These are phyloP conservation scores for Ammospiza nelsoni DNA, from an alignment of 2,113 vertebrate genomes.

Conservation along the genomic window DNA sequence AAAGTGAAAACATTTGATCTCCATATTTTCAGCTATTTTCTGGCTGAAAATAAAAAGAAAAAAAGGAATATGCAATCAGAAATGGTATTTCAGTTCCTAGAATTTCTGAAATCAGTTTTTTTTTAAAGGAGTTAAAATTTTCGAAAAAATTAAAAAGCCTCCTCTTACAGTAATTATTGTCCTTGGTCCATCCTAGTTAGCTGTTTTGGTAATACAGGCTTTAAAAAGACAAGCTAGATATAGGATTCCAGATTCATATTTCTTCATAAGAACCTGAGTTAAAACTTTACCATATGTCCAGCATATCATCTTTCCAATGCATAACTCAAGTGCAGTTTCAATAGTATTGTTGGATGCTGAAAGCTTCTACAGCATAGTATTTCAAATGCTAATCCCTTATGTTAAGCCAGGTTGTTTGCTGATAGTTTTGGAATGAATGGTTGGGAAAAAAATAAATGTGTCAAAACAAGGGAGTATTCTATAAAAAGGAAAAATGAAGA, in stretches of 20 bases:
- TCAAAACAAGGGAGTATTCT: not conserved
- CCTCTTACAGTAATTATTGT: not conserved
- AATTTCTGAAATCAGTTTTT: not conserved
- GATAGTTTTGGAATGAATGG: not conserved
- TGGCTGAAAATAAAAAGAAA: not conserved
- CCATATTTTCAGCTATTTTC: not conserved
- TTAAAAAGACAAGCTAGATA: not conserved
- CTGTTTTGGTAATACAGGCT: not conserved
- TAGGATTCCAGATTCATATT: not conserved
- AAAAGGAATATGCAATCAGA: not conserved
- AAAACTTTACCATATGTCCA: not conserved
- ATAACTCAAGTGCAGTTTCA: not conserved
- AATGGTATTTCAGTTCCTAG: not conserved
- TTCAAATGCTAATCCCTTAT: not conserved
- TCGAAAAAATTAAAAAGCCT: not conserved
- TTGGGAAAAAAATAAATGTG: not conserved
- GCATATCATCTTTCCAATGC: not conserved
- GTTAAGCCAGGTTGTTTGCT: not conserved
- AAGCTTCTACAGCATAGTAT: not conserved
- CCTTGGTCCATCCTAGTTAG: not conserved
- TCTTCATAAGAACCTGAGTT: not conserved
- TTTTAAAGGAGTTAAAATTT: not conserved
- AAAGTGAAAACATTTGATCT: not conserved
- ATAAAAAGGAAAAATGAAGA: not conserved
- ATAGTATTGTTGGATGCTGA: not conserved